Evolutionary conservation across 2,113 vertebrate species (phyloP), one percentile per base, ranked within the genome.

Genomic region (Gymnobelideus leadbeateri): DNA sequence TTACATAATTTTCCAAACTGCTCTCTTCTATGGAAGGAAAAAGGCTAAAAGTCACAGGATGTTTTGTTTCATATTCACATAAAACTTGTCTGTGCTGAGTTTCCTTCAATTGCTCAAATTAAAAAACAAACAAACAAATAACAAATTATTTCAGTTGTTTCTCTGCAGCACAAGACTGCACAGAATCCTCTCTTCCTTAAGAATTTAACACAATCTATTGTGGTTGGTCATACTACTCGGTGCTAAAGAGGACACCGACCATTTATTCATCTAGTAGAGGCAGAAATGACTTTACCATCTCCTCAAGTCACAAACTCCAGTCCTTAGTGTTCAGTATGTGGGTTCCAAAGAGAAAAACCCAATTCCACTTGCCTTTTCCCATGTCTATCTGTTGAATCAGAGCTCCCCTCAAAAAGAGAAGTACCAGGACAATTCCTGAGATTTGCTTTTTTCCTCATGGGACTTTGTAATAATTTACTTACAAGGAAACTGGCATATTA

Each of bases 401-500:
- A 91, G 57, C 93, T 92, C 91, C 57, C 53, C 77, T 91, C 54
- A 94, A 68, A 92, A 95, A n/a, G 84, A 93, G 93, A 92, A 95
- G 50, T 53, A 93, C 28, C 37, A 19, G 91, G 91, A 96, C 94
- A 94, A 51, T 54, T 77, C 26, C 93, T 94, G 91, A 92, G 89
- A 89, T 92, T 51, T 91, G 3, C 46, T 90, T 31, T 94, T 25
- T n/a, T 57, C 54, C 46, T 54, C 37, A 61, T n/a, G 52, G 26
- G 91, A 91, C 31, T 92, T 94, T 51, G 37, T 93, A 93, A 94
- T 93, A 92, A 93, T 8, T 47, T 47, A 28, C 89, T 92, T 55
- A 95, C 50, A 95, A 77, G n/a, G 24, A 93, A 91, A 51, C 90
- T 91, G 89, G 46, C 96, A 93, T 91, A 95, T 90, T 95, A 95